Base-by-base conservation (phyloP, 2,113 vertebrate genomes). In the Rhynchomys soricoides region DNA sequence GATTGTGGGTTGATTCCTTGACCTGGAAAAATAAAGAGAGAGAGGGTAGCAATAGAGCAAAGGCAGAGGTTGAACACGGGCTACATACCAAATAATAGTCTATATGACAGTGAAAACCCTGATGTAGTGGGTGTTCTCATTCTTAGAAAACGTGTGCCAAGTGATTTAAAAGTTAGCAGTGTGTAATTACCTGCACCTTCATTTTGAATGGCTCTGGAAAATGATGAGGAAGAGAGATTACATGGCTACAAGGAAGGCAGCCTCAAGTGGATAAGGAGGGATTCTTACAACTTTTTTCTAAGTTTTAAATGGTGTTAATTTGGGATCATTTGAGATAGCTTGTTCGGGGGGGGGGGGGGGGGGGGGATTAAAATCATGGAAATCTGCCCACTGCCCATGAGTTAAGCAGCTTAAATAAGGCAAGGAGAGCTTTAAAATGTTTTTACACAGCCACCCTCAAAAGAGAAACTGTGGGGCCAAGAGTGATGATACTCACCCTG, bases 171-270 rank as follows among this genome's bases (percentile, higher is more conserved):
- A 34, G 4, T 88, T 62, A n/a, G 45, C 64, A 50, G 68, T 48
- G 31, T 24, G 74, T 4, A 26, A 64, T 81, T 59, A 37, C 43
- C 34, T 77, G 50, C 37, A 17, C 48, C 71, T 83, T 77, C 50
- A 83, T 85, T 92, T 92, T 50, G 55, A 89, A 94, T 64, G 71
- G 43, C 85, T 94, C 78, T 71, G 48, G 31, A 52, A 55, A 74
- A 52, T 68, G 34, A 31, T 52, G 40, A 57, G n/a, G 16, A 17
- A 22, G n/a, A 59, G 50, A 22, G 48, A 48, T 29, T 43, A 75
- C 62, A 19, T 29, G 43, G 83, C 62, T 45, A 4, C 50, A 93
- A 73, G 83, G 29, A 52, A 37, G 5, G 6, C 34, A 45, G 66
- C 66, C 71, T 45, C 40, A 77, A 9, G 0, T 55, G 29, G 26